phyloP scores from a whole-genome alignment of 2,888 invertebrate genomes.

The Microctonus aethiopoides region DNA sequence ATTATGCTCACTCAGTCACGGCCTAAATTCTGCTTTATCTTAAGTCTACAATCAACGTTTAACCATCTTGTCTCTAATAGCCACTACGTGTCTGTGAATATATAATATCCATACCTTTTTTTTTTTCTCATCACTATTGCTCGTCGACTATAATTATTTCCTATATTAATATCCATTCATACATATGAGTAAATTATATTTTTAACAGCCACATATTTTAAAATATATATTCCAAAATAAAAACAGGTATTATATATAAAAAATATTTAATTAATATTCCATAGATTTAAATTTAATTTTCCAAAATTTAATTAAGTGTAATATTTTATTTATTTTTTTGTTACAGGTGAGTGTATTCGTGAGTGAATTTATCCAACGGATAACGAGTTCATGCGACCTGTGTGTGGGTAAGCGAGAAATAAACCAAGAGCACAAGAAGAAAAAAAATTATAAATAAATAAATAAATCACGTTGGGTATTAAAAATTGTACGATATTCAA shows the following conservation, averaged over 20 bases:
- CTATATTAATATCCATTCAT: neutral
- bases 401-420: slow-evolving; percentile 43
- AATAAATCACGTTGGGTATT: neutral
- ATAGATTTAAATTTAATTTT: too few relatives aligned
- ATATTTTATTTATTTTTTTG: slow-evolving; percentile 27
- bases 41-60: slow-evolving; percentile 46
- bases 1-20: slow-evolving; percentile 54
- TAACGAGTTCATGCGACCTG: slow-evolving; percentile 37
- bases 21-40: slow-evolving; percentile 56
- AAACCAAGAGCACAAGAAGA: slow-evolving; percentile 28
- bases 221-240: neutral
- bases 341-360: slow-evolving; percentile 58
- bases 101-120: slow-evolving; percentile 16
- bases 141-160: neutral
- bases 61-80: slow-evolving; percentile 57
- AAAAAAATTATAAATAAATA: neutral
- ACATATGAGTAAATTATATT: neutral
- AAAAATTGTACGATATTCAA: neutral
- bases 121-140: slow-evolving; percentile 8
- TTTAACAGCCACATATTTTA: too few relatives aligned
- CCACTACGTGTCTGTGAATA: slow-evolving; percentile 63
- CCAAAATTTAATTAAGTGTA: too few relatives aligned
- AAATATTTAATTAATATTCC: too few relatives aligned
- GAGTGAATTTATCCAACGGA: slow-evolving; percentile 39
- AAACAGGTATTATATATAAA: neutral